Evolutionary conservation across 2,113 vertebrate species (phyloP).

Genomic region (Hypocryptadius cinnamomeus): DNA sequence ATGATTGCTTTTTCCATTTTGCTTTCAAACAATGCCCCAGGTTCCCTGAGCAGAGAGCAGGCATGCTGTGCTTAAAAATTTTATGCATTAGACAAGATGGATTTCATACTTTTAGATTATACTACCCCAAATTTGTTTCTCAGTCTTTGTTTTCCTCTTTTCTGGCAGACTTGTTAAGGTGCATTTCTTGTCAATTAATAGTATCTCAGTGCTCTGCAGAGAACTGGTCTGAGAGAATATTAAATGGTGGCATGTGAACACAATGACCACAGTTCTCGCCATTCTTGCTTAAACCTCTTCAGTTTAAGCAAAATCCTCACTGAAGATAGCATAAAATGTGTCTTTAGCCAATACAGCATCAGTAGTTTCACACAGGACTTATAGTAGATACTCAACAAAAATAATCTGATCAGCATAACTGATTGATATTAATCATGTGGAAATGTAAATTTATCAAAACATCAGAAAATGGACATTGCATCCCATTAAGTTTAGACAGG

Average conservation of each 20-base stretch:
- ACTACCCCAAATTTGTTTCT: background rate
- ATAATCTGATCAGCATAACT: background rate
- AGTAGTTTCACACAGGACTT: background rate
- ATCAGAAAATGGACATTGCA: background rate
- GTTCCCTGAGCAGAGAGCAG: background rate
- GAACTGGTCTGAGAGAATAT: background rate
- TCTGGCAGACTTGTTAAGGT: background rate
- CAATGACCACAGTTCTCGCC: background rate
- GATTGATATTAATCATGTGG: background rate
- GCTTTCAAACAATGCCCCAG: background rate
- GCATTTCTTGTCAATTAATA: background rate
- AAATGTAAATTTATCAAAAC: background rate
- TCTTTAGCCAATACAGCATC: background rate
- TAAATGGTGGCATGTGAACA: background rate
- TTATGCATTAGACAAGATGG: background rate
- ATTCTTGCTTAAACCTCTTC: background rate
- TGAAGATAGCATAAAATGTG: background rate
- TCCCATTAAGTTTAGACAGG: background rate
- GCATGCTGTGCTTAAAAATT: background rate
- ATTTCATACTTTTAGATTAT: background rate
- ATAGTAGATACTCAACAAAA: background rate
- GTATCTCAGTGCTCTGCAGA: background rate
- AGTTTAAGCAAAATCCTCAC: background rate
- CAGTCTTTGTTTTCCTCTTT: background rate
- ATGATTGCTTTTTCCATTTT: background rate